Conservation (phyloP, 2,113 vertebrate genomes). For the Melospiza melodia region DNA sequence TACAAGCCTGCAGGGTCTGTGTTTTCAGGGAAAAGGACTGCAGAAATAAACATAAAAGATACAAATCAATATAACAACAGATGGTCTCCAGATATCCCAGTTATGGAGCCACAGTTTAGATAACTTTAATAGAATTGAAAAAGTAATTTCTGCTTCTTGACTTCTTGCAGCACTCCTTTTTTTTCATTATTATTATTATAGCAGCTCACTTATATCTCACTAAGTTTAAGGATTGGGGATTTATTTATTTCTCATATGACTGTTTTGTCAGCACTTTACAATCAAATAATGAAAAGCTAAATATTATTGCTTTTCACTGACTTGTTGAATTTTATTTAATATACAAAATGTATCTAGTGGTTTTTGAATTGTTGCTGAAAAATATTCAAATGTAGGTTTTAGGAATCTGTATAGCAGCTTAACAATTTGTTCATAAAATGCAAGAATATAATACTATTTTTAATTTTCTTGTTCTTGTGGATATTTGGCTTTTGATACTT, state of each 20-base stretch:
- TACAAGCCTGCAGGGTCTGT: neutral
- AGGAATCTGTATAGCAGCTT: neutral
- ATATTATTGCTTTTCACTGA: neutral
- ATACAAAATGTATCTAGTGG: neutral
- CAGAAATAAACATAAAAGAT: neutral
- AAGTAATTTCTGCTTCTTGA: neutral
- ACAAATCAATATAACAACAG: neutral
- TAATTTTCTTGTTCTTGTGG: neutral
- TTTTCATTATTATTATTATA: neutral
- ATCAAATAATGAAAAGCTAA: neutral
- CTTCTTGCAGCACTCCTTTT: neutral
- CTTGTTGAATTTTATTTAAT: slow-evolving; percentile 18
- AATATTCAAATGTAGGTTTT: neutral
- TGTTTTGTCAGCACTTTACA: slow-evolving; percentile 30
- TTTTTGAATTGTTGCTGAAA: neutral
- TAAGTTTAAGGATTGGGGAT: neutral
- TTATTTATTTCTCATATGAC: neutral
- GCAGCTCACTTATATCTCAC: neutral
- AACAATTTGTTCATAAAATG: neutral
- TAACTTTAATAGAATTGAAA: neutral
- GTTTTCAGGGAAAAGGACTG: neutral
- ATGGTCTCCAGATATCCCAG: neutral
- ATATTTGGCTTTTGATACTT: neutral
- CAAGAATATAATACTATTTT: neutral
- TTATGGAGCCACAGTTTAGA: neutral